A percentile compares a stretch with the other conserved stretches of the same genome.
phyloP scores from a whole-genome alignment of 2,797 vertebrate genomes.

The Muscicapa comitata region DNA sequence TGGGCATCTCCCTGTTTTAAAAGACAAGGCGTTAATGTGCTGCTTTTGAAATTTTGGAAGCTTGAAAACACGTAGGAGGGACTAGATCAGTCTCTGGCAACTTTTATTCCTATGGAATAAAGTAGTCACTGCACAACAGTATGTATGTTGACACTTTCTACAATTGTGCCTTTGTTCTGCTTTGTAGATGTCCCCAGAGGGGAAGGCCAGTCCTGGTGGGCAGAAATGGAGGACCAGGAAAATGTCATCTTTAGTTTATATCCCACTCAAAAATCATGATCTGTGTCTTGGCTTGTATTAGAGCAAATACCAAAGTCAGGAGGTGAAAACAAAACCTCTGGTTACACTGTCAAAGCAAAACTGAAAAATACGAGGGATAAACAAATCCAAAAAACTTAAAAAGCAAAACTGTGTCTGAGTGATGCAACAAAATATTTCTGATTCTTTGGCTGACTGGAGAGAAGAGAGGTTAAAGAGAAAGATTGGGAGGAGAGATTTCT shows the following conservation, averaged over 20 bases:
- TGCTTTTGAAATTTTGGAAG: neutral
- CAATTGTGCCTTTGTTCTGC: neutral
- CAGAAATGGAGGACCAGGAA: neutral
- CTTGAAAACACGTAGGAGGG: neutral
- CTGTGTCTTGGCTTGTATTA: neutral
- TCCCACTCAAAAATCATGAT: neutral
- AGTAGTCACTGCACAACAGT: fast-evolving
- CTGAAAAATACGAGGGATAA: neutral
- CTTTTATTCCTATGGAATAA: neutral
- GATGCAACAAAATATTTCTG: neutral
- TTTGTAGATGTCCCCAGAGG: neutral
- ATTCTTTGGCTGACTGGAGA: neutral
- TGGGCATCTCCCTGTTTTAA: neutral
- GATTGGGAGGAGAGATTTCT: neutral
- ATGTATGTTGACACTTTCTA: neutral
- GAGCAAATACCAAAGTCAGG: neutral
- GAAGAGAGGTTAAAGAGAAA: neutral
- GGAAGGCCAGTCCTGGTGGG: neutral
- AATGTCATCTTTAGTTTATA: neutral
- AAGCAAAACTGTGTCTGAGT: neutral
- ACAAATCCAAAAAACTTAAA: neutral
- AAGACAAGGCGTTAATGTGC: neutral
- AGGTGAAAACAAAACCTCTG: neutral
- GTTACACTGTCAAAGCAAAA: neutral
- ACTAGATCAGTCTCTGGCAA: neutral